Evolutionary conservation across 64 coral and sea anemone species (phyloP).

Genomic region (Montipora foliosa): DNA sequence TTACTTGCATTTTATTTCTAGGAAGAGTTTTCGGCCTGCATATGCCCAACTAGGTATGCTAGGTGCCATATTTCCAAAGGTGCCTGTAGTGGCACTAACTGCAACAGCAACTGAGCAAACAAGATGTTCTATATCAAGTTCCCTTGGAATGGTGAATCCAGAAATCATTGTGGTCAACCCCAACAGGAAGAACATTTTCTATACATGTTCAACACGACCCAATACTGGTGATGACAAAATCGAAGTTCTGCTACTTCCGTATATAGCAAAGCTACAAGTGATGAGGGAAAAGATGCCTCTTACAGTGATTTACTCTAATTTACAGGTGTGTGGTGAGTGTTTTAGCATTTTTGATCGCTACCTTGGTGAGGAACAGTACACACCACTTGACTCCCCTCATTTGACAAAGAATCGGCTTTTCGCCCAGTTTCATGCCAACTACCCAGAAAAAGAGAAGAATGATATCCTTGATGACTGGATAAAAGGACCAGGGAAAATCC

Average conservation of each 20-base stretch:
- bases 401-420: slow-evolving; percentile 58
- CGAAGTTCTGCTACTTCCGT: slow-evolving; percentile 27
- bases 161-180: slow-evolving; percentile 23
- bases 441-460: slow-evolving; percentile 54
- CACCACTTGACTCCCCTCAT: slow-evolving; percentile 6
- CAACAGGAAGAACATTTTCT: slow-evolving; percentile 32
- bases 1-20: slow-evolving; percentile 6
- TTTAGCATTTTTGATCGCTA: slow-evolving; percentile 51
- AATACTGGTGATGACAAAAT: slow-evolving; percentile 56
- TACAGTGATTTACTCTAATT: slow-evolving; percentile 35
- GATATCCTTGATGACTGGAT: slow-evolving; percentile 18
- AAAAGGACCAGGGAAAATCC: slow-evolving; percentile 24
- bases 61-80: slow-evolving; percentile 28
- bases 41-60: slow-evolving; percentile 45
- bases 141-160: slow-evolving; percentile 40
- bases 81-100: slow-evolving; percentile 46
- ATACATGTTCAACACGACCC: slow-evolving; percentile 6
- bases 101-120: slow-evolving; percentile 52
- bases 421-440: slow-evolving; percentile 55
- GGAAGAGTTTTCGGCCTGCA: slow-evolving; percentile 58
- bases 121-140: slow-evolving; percentile 32
- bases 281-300: slow-evolving; percentile 49
- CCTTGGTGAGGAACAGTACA: slow-evolving; percentile 52
- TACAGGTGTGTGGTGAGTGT: slow-evolving; percentile 36
- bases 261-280: slow-evolving; percentile 15